A percentile compares a stretch with the other conserved stretches of the same genome.
Conservation (phyloP, 2,113 vertebrate species). For the Thalassarche chlororhynchos region DNA sequence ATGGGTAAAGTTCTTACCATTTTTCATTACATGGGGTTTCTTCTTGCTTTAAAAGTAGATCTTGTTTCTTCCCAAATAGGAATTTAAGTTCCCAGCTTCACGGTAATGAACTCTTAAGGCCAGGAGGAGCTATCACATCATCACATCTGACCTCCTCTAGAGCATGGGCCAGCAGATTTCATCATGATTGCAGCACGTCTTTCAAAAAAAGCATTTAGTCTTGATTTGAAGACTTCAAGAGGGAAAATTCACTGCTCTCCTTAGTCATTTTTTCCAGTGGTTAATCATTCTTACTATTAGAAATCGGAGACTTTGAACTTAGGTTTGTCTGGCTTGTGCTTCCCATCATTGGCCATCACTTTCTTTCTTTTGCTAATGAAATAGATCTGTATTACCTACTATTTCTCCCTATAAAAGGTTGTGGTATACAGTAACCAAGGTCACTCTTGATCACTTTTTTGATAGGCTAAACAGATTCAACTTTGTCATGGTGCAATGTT, state of each 20-base stretch:
- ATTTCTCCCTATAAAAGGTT: background rate
- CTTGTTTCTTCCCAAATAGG: background rate
- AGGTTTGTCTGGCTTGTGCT: conserved; percentile 1
- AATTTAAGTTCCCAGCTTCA: background rate
- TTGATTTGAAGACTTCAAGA: background rate
- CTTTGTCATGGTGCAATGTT: background rate
- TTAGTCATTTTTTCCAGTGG: background rate
- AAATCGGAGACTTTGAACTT: background rate
- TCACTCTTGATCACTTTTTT: background rate
- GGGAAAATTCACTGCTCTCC: background rate
- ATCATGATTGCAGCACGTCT: background rate
- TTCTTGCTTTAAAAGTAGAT: background rate
- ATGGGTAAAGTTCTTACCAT: background rate
- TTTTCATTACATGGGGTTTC: background rate
- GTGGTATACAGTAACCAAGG: background rate
- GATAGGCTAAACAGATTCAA: background rate
- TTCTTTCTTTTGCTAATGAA: background rate
- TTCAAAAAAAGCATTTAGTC: background rate
- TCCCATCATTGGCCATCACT: background rate
- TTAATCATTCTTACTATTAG: conserved; percentile 27
- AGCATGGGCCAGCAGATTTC: background rate
- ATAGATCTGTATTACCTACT: background rate
- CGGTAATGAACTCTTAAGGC: background rate
- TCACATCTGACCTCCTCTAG: background rate
- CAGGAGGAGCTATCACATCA: background rate